These are phyloP conservation scores for Perizoma flavofasciatum DNA, from an alignment of 2,888 invertebrate species.

Conservation along the genomic window DNA sequence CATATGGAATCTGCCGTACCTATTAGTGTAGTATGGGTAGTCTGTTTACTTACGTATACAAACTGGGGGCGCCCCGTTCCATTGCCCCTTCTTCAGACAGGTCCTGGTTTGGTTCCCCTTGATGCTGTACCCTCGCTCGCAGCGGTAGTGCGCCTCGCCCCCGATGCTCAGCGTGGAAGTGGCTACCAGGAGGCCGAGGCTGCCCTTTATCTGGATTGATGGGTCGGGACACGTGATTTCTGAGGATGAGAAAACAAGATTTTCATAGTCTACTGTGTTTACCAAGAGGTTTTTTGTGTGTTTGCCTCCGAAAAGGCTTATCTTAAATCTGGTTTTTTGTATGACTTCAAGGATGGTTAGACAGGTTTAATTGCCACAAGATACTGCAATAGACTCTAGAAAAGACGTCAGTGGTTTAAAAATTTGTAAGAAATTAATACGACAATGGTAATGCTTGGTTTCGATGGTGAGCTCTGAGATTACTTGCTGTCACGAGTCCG, in stretches of 20 bases:
- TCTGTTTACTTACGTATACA: conserved; percentile 88
- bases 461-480: too few relatives aligned
- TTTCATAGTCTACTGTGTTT: background rate
- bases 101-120: conserved; percentile 91
- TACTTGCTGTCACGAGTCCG: too few relatives aligned
- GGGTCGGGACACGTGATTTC: conserved; percentile 92
- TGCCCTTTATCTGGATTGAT: conserved; percentile 78
- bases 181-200: conserved; percentile 82
- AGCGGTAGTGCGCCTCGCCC: conserved; percentile 91
- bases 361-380: too few relatives aligned
- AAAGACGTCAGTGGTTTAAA: too few relatives aligned
- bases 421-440: too few relatives aligned
- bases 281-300: background rate
- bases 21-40: background rate
- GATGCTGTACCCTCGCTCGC: conserved; percentile 91
- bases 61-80: conserved; percentile 90
- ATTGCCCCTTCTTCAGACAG: conserved; percentile 90
- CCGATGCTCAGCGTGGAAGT: conserved; percentile 89
- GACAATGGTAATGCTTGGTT: too few relatives aligned
- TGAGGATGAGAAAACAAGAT: conserved; percentile 45
- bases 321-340: too few relatives aligned
- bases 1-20: too few relatives aligned
- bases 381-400: too few relatives aligned
- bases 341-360: too few relatives aligned
- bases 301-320: too few relatives aligned